These are phyloP conservation scores for Microctenopoma stevenorrisi DNA, from an alignment of 2,797 vertebrate species.

Conservation along the genomic window DNA sequence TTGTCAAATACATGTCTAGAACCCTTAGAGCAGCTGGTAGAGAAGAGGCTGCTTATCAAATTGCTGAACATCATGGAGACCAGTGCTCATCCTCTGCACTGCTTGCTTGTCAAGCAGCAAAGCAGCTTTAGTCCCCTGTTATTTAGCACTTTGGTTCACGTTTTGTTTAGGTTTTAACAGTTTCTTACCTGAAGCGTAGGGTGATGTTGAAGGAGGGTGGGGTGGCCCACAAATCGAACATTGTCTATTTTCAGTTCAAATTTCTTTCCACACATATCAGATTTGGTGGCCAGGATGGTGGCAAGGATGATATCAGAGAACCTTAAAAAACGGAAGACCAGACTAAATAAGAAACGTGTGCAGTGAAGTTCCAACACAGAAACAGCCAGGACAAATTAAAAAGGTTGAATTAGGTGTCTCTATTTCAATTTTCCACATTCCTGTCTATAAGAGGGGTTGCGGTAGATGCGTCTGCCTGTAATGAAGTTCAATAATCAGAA, in stretches of 20 bases:
- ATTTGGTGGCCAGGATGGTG: slow-evolving; percentile 98
- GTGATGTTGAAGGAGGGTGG: slow-evolving; percentile 93
- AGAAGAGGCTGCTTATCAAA: no score
- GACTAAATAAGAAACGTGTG: slow-evolving; percentile 6
- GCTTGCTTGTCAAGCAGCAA: no score
- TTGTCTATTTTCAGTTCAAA: slow-evolving; percentile 99
- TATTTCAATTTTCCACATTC: slow-evolving; percentile 33
- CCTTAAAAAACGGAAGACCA: slow-evolving; percentile 58
- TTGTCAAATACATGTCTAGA: no score
- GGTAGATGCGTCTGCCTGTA: slow-evolving; percentile 57
- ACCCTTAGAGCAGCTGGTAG: no score
- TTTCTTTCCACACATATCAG: slow-evolving; percentile 98
- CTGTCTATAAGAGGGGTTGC: slow-evolving; percentile 48
- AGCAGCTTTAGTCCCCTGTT: no score
- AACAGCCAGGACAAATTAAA: slow-evolving; percentile 30
- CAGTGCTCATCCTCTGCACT: no score
- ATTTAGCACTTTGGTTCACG: neutral
- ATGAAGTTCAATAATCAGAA: slow-evolving; percentile 43
- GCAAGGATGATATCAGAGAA: slow-evolving; percentile 98
- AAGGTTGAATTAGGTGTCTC: slow-evolving; percentile 52
- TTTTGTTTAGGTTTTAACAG: neutral
- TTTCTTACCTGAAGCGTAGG: slow-evolving; percentile 88
- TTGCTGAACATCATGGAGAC: no score
- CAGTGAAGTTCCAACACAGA: slow-evolving; percentile 16
- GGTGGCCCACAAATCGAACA: slow-evolving; percentile 97